Evolutionary conservation across 2,888 invertebrate species (phyloP), one percentile per base, ranked within the genome.

Genomic region (Himalopsyche kuldschensis): DNA sequence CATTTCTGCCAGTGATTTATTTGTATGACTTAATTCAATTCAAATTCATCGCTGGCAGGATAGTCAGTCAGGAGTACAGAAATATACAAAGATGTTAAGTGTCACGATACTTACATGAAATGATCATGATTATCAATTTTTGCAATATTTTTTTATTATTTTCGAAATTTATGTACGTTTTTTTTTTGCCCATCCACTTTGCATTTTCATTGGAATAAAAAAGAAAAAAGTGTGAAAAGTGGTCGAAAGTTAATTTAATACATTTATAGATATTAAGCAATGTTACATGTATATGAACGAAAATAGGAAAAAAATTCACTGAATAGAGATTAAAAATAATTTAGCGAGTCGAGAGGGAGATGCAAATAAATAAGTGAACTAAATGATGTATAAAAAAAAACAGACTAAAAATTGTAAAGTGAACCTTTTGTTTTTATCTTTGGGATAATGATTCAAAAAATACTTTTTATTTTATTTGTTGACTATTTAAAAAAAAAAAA

Each of bases 261-360:
- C 69, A 69, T 69, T 69, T 30, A 69, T 69, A 69, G 69, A 69
- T 69, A 32, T n/a, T 82, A 82, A 82, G 82, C 78, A 78, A 78
- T 78, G 78, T 82, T 82, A 82, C 47, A 82, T 69, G 69, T 63
- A 82, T 63, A 81, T 77, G 55, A 77, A 35, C 46, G 69, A 69
- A 69, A 76, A 76, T 32, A 76, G 76, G 32, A 76, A 76, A 76
- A 41, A 35, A 76, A 76, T 17, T 76, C 32, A 76, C 41, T 76
- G 41, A 76, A 76, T 76, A 69, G 69, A 30, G 69, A 35, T 35
- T 35, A 76, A 76, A 32, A 4, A 17, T 30, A 75, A 32, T 30
- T 75, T 41, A 41, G 32, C 35, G 76, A 24, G 35, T 15, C 6
- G 32, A 35, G 35, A 41, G 17, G 32, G 76, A 32, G 69, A 27